Conservation (phyloP, 2,113 vertebrate genomes). For the Amia ocellicauda region DNA sequence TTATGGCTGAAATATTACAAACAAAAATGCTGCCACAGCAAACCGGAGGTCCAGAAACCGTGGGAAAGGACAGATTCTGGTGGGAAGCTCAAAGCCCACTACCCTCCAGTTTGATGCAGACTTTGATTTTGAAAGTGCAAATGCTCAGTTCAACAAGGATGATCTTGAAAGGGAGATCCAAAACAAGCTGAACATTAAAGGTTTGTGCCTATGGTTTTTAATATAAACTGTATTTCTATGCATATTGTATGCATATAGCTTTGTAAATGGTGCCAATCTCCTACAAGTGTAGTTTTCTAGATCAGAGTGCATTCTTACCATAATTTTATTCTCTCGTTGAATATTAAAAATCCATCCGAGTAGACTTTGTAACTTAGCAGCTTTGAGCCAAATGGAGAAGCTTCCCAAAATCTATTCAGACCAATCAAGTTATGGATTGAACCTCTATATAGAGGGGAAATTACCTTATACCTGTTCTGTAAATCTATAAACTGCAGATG, state of each 20-base stretch:
- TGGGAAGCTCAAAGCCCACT: conserved; percentile 67
- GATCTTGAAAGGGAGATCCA: conserved; percentile 82
- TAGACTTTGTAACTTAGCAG: too few relatives aligned
- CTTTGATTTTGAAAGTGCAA: conserved; percentile 96
- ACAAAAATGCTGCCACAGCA: conserved; percentile 65
- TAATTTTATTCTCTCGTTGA: too few relatives aligned
- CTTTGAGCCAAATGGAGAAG: too few relatives aligned
- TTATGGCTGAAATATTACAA: too few relatives aligned
- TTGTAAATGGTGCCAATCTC: too few relatives aligned
- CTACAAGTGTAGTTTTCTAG: too few relatives aligned
- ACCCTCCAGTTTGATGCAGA: conserved; percentile 92
- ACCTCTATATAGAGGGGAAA: background rate
- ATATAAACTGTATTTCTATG: conserved; percentile 2
- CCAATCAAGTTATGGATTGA: background rate
- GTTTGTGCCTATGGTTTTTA: conserved; percentile 44
- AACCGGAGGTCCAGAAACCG: conserved; percentile 79
- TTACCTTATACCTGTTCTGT: background rate
- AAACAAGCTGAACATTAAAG: conserved; percentile 75
- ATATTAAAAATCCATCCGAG: too few relatives aligned
- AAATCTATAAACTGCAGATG: conserved; percentile 60
- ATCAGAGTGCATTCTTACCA: too few relatives aligned
- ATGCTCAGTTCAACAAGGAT: conserved; percentile 92
- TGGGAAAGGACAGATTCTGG: conserved; percentile 80
- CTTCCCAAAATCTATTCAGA: too few relatives aligned
- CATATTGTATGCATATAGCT: background rate